These are phyloP conservation scores for Psilopogon haemacephalus DNA, from an alignment of 2,113 vertebrate genomes.

Conservation along the genomic window DNA sequence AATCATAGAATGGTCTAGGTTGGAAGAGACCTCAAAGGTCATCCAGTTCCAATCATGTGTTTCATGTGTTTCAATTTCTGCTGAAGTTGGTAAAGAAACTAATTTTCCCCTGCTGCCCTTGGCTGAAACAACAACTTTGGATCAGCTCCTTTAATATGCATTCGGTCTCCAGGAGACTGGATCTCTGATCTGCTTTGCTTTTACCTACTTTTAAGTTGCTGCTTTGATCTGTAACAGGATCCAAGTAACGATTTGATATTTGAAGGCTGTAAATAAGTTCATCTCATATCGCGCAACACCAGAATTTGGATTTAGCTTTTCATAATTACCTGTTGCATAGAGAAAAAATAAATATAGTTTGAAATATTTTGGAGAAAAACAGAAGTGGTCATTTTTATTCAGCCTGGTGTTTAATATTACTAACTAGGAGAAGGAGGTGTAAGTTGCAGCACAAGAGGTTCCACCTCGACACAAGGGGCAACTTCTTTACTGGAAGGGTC, in stretches of 20 bases:
- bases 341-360: background rate
- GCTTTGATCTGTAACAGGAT: background rate
- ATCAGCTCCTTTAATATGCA: background rate
- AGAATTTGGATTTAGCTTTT: background rate
- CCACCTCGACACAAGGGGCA: too few species aligned
- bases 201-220: background rate
- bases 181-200: background rate
- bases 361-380: background rate
- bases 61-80: background rate
- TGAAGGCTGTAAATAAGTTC: background rate
- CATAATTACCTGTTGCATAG: background rate
- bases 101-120: background rate
- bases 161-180: background rate
- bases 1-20: too few species aligned
- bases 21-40: too few species aligned
- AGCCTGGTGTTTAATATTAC: background rate
- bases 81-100: background rate
- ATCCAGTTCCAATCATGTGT: too few species aligned
- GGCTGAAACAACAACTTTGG: background rate
- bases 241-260: background rate
- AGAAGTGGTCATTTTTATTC: background rate
- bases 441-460: too few species aligned
- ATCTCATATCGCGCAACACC: background rate
- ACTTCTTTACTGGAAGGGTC: too few species aligned
- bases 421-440: too few species aligned